These are phyloP conservation scores for Zaprionus tsacasi DNA, from an alignment of 1,140 invertebrate species.

Conservation along the genomic window DNA sequence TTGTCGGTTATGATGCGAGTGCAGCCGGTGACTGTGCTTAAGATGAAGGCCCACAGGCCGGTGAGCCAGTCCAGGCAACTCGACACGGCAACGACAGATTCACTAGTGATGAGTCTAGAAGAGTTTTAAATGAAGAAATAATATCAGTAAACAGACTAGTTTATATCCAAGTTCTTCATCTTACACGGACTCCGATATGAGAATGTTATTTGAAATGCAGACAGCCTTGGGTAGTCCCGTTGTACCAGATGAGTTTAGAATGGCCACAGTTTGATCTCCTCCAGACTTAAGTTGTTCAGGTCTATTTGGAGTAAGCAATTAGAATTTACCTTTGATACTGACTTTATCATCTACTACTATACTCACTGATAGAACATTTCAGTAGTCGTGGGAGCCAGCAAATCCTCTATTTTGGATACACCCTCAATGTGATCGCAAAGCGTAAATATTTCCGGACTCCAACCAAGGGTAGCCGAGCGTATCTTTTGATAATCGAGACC, in stretches of 20 bases:
- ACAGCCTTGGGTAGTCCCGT: constrained; percentile 91
- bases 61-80: constrained; percentile 54
- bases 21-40: constrained; percentile 12
- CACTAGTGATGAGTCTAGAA: constrained; percentile 17
- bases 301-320: constrained; percentile 10
- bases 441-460: constrained; percentile 32
- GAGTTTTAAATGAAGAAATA: not conserved
- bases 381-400: constrained; percentile 30
- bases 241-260: constrained; percentile 88
- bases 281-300: constrained; percentile 22
- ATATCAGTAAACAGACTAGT: not conserved
- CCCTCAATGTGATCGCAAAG: constrained; percentile 26
- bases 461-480: not conserved
- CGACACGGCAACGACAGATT: constrained; percentile 14
- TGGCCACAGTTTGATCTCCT: constrained; percentile 50
- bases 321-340: no score
- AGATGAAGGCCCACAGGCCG: constrained; percentile 26
- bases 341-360: not conserved
- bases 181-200: constrained; percentile 6
- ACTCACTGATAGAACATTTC: constrained; percentile 47
- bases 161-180: not conserved
- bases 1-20: constrained; percentile 38
- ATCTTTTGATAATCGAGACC: constrained; percentile 39
- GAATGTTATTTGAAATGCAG: constrained; percentile 86
- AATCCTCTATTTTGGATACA: constrained; percentile 28